These are phyloP conservation scores for Caenorhabditis uteleia DNA, from an alignment of 2,888 invertebrate genomes.

Conservation along the genomic window DNA sequence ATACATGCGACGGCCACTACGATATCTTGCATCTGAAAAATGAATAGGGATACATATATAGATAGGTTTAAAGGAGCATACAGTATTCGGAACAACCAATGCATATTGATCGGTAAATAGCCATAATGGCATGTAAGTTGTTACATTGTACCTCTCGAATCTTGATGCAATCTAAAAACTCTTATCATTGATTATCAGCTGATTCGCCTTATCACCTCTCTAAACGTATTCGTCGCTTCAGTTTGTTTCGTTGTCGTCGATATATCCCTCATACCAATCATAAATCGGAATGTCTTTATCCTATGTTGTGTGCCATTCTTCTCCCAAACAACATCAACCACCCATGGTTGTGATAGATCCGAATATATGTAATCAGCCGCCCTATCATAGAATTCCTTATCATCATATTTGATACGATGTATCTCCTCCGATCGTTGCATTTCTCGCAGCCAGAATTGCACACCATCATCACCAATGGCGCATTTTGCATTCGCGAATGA, in stretches of 20 bases:
- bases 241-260: constrained; percentile 56
- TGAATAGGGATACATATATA: constrained; percentile 78
- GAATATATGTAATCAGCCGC: constrained; percentile 53
- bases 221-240: constrained; percentile 54
- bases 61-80: no score
- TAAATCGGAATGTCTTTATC: constrained; percentile 52
- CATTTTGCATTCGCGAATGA: constrained; percentile 56
- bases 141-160: constrained; percentile 55
- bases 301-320: constrained; percentile 7
- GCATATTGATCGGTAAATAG: constrained; percentile 67
- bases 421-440: constrained; percentile 41
- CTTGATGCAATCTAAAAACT: constrained; percentile 38
- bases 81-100: constrained; percentile 63
- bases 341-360: constrained; percentile 51
- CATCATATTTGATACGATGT: constrained; percentile 11
- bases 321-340: constrained; percentile 53
- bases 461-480: constrained; percentile 57
- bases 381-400: constrained; percentile 48
- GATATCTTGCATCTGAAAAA: constrained; percentile 74
- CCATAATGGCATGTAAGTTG: constrained; percentile 67
- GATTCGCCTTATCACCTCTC: constrained; percentile 30
- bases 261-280: constrained; percentile 62
- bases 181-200: not conserved
- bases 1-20: constrained; percentile 81
- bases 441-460: constrained; percentile 61